Percentiles rank a stretch among this genome's conserved stretches.
Conservation (phyloP, 2,797 vertebrate species). For the Microhierax caerulescens region DNA sequence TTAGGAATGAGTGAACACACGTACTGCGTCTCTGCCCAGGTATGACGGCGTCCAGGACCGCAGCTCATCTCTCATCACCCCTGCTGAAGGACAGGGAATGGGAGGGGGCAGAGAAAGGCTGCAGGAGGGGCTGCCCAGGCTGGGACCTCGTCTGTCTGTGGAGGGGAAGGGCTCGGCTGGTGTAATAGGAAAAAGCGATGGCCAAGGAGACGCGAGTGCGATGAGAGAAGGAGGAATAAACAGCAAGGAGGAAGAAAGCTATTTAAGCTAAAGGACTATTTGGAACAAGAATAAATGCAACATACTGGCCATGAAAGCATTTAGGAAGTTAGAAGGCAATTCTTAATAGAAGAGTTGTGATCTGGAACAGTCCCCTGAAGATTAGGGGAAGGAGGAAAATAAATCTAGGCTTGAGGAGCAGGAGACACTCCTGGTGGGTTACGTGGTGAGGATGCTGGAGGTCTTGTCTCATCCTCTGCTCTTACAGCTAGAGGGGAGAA, state of each 20-base stretch:
- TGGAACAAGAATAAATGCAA: conserved; percentile 26
- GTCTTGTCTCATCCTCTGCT: neutral
- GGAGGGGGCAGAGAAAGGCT: neutral
- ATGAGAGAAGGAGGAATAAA: neutral
- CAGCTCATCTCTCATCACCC: neutral
- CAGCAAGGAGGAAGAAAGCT: neutral
- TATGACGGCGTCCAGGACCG: neutral
- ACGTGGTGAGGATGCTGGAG: neutral
- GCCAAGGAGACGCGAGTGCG: neutral
- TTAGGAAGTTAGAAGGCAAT: neutral
- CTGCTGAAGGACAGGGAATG: fast-evolving
- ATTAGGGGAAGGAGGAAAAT: neutral
- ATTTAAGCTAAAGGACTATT: neutral
- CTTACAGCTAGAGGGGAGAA: neutral
- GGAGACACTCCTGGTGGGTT: neutral
- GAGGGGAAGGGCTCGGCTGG: neutral
- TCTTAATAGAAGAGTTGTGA: neutral
- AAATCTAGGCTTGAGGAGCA: neutral
- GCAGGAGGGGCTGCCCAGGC: neutral
- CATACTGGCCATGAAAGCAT: neutral
- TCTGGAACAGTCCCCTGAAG: neutral
- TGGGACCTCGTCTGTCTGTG: neutral
- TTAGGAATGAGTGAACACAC: neutral
- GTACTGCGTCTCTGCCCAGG: neutral
- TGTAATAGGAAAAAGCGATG: neutral